phyloP scores from a whole-genome alignment of 2,113 vertebrate species.

The Engraulis encrasicolus region DNA sequence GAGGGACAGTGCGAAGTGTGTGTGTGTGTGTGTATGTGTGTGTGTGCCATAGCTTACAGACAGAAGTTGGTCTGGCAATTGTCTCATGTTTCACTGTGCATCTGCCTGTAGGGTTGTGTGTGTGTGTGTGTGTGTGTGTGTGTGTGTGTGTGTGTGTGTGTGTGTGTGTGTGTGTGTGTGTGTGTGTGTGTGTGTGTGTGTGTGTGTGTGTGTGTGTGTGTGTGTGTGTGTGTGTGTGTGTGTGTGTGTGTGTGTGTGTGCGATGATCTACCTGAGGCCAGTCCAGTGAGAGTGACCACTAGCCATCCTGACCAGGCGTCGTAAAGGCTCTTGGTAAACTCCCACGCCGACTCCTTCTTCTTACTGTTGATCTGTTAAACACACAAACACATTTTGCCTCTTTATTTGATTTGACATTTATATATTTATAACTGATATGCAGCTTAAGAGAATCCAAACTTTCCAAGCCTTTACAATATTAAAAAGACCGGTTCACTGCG shows the following conservation, averaged over 20 bases:
- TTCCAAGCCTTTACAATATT: too few relatives aligned
- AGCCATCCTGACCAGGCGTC: slow-evolving; percentile 99
- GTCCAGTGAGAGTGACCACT: slow-evolving; percentile 93
- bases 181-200: neutral
- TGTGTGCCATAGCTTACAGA: neutral
- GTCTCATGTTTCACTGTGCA: too few relatives aligned
- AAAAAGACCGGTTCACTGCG: too few relatives aligned
- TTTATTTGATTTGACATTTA: too few relatives aligned
- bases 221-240: slow-evolving; percentile 18
- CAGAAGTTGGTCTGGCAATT: too few relatives aligned
- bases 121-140: neutral
- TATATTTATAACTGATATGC: too few relatives aligned
- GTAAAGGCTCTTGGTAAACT: slow-evolving; percentile 95
- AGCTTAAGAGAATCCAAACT: too few relatives aligned
- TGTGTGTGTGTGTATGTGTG: too few relatives aligned
- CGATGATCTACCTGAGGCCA: slow-evolving; percentile 87
- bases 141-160: neutral
- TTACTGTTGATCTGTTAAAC: slow-evolving; percentile 92
- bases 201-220: slow-evolving; percentile 8
- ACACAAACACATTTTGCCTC: slow-evolving; percentile 39
- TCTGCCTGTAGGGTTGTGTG: too few relatives aligned
- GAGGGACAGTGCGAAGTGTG: too few relatives aligned
- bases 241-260: slow-evolving; percentile 14
- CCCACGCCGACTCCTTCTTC: slow-evolving; percentile 98
- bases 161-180: neutral